Evolutionary conservation across 2,888 invertebrate genomes (phyloP).

Genomic region (Hololepta plana): DNA sequence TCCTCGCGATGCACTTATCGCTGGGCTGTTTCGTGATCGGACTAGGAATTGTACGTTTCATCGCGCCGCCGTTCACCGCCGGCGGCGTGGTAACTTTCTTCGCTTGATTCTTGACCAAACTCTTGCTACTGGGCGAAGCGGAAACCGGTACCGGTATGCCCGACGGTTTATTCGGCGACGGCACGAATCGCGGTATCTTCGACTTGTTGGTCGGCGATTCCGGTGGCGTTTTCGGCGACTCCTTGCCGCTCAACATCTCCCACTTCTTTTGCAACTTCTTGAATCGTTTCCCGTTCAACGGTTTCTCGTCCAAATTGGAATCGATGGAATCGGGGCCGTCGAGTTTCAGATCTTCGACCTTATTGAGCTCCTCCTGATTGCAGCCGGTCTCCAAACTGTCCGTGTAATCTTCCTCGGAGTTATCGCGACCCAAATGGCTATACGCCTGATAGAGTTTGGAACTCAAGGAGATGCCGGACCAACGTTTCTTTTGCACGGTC

Average conservation of each 20-base stretch:
- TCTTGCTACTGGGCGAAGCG: constrained; percentile 12
- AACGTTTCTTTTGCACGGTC: constrained; percentile 38
- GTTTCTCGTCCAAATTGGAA: constrained; percentile 20
- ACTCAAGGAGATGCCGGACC: constrained; percentile 53
- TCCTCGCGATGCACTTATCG: too few species aligned
- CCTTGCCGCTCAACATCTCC: constrained; percentile 52
- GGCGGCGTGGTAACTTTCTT: too few species aligned
- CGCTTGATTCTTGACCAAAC: constrained; percentile 15
- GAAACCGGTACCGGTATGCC: constrained; percentile 36
- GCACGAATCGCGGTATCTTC: constrained; percentile 56
- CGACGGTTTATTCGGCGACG: constrained; percentile 48
- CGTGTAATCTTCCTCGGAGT: constrained; percentile 51
- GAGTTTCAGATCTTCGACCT: constrained; percentile 3
- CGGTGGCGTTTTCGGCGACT: constrained; percentile 21
- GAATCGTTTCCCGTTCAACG: constrained; percentile 46
- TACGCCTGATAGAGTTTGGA: constrained; percentile 56
- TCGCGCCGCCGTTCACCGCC: constrained; percentile 7
- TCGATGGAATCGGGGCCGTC: constrained; percentile 20
- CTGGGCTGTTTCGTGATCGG: constrained; percentile 12
- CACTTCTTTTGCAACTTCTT: constrained; percentile 60
- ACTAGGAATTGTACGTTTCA: constrained; percentile 9
- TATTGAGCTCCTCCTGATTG: constrained; percentile 3
- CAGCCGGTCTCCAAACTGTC: constrained; percentile 46
- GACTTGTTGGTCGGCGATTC: constrained; percentile 37
- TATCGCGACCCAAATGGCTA: constrained; percentile 45